Evolutionary conservation across 2,113 vertebrate species (phyloP).

Genomic region (Myocastor coypus): DNA sequence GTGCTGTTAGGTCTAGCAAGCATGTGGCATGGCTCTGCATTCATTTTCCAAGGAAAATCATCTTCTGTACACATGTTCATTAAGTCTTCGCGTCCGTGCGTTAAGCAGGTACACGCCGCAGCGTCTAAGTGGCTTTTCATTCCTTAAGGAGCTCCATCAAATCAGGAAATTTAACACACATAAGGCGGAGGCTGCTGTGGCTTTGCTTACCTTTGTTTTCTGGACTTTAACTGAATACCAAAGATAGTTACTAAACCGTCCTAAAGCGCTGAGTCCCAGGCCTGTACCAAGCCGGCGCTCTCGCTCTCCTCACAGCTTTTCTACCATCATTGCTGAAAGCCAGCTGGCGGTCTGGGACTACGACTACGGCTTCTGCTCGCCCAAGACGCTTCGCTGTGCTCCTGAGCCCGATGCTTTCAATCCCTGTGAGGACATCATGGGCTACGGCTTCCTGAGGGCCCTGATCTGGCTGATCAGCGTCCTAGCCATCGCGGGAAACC

Average conservation of each 20-base stretch:
- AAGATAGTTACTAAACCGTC: conserved; percentile 62
- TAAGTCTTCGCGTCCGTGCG: conserved; percentile 50
- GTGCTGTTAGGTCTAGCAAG: conserved; percentile 53
- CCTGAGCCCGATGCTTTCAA: conserved; percentile 94
- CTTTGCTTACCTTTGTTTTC: conserved; percentile 63
- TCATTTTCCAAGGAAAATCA: conserved; percentile 73
- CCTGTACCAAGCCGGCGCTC: conserved; percentile 59
- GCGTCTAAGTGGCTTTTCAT: conserved; percentile 54
- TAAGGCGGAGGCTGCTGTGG: neutral
- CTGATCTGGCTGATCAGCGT: conserved; percentile 94
- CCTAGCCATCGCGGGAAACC: conserved; percentile 91
- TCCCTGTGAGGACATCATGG: conserved; percentile 95
- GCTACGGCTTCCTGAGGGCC: conserved; percentile 91
- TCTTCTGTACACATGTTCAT: conserved; percentile 62
- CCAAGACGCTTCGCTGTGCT: conserved; percentile 89
- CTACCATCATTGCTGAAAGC: conserved; percentile 75
- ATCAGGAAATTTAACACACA: conserved; percentile 62
- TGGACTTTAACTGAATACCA: conserved; percentile 59
- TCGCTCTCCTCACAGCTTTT: conserved; percentile 82
- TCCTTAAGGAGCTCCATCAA: conserved; percentile 65
- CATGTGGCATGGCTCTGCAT: conserved; percentile 71
- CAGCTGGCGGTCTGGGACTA: conserved; percentile 83
- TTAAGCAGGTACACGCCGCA: neutral
- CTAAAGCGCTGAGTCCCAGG: neutral
- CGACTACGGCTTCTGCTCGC: conserved; percentile 86